Conservation (phyloP, 1,140 invertebrate genomes). For the Brachionus manjavacas region DNA sequence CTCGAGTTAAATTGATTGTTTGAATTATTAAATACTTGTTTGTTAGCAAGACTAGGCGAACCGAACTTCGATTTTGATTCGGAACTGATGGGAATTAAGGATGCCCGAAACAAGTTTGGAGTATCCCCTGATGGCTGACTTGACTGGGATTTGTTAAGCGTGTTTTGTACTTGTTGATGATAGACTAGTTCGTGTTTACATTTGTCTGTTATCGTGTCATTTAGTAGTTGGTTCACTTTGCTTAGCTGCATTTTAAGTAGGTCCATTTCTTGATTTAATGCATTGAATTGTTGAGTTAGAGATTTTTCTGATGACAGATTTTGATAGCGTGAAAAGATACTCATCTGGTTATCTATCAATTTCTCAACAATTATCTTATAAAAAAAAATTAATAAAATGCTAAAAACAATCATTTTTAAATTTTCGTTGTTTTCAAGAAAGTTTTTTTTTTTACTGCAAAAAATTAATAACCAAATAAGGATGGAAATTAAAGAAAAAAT, state of each 20-base stretch:
- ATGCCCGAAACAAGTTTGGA: not conserved
- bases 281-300: slow-evolving; percentile 17
- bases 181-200: slow-evolving; percentile 41
- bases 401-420: no score
- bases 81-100: not conserved
- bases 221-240: slow-evolving; percentile 35
- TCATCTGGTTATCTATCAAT: slow-evolving; percentile 29
- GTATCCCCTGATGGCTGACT: not conserved
- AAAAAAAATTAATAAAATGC: no score
- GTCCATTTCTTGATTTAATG: slow-evolving; percentile 42
- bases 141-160: slow-evolving; percentile 9
- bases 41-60: not conserved
- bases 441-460: no score
- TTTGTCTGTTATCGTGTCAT: slow-evolving; percentile 41
- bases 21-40: not conserved
- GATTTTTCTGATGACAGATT: slow-evolving; percentile 9
- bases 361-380: slow-evolving; percentile 19
- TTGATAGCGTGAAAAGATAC: not conserved
- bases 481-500: no score
- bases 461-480: no score
- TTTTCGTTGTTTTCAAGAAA: no score
- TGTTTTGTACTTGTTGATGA: slow-evolving; percentile 28
- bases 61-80: slow-evolving; percentile 13
- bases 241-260: not conserved
- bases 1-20: slow-evolving; percentile 18